Percentiles rank a stretch among this genome's conserved stretches.
These are phyloP conservation scores for Mellilla xanthometata DNA, from an alignment of 2,888 invertebrate species.

Conservation along the genomic window DNA sequence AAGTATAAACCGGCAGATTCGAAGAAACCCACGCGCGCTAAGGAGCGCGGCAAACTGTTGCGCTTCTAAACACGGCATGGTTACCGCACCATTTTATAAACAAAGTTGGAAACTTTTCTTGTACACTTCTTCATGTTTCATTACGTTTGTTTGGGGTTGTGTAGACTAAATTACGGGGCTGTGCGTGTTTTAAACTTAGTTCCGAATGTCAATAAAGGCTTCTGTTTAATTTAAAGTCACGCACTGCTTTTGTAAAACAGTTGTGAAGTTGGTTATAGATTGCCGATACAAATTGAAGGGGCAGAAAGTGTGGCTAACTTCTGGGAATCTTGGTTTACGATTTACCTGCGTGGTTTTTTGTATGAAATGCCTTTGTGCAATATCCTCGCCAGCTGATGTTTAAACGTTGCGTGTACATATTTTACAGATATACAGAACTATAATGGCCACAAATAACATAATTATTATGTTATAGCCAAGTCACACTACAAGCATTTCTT, in stretches of 20 bases:
- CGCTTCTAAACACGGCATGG: constrained; percentile 60
- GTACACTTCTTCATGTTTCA: constrained; percentile 47
- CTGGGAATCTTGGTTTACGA: constrained; percentile 28
- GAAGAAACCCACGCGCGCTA: constrained; percentile 53
- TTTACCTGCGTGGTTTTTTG: constrained; percentile 44
- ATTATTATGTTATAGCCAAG: no score
- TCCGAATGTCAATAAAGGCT: constrained; percentile 55
- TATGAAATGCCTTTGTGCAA: constrained; percentile 40
- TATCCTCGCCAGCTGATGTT: constrained; percentile 36
- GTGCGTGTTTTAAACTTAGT: constrained; percentile 64
- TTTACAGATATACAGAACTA: no score
- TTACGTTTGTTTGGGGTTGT: constrained; percentile 54
- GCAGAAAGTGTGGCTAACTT: constrained; percentile 48
- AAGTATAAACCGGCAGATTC: constrained; percentile 70
- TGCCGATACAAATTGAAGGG: constrained; percentile 8
- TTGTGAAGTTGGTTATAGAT: constrained; percentile 41
- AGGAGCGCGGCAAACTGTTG: constrained; percentile 52
- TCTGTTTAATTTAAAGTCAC: constrained; percentile 70
- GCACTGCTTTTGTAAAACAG: constrained; percentile 36
- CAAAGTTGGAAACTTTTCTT: constrained; percentile 60
- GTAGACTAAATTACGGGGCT: constrained; percentile 50
- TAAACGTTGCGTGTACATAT: no score
- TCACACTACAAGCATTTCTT: no score
- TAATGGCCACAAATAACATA: no score
- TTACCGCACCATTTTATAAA: constrained; percentile 59